Base-by-base conservation (phyloP, 2,888 invertebrate genomes). In the Deilephila porcellus region DNA sequence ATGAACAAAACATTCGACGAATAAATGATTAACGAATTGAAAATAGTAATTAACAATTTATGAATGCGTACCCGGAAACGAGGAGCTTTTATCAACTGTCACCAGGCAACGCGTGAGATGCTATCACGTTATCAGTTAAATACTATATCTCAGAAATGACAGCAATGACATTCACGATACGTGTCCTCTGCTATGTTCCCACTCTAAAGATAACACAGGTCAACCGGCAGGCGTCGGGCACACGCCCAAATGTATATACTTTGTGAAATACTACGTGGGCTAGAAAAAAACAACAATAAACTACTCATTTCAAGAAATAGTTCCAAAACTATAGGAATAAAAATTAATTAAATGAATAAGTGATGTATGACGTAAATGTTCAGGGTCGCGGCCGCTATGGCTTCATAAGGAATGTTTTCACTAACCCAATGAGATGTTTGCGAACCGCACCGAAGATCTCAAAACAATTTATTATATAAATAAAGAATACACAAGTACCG, bases 181-280 rank as follows among this genome's bases (percentile, higher is more conserved):
- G 85, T 86, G 90, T 88, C 89, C 89, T 90, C 89, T 88, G 82
- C 82, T 81, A 80, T 81, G 86, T 79, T 85, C 84, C 86, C 83
- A 82, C 86, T 87, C 91, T 91, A 92, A 91, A 92, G 92, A 92
- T 92, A 92, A 91, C 86, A 76, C 83, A 84, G 90, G 88, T 90
- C 91, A 88, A 80, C 77, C 75, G 79, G 75, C 78, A 78, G 78
- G 74, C 76, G 75, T 77, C 86, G 91, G 91, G 91, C 91, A 89
- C 88, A 78, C 88, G 87, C 90, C 91, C 91, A 92, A 91, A 84
- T 72, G 70, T 72, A 56, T 29, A 70, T 62, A 62, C 29, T 63
- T 17, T 60, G 29, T 71, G n/a, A 52, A 34, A 62, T n/a, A 52
- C 45, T 52, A 67, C 67, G 45, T 14, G 45, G 29, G 20, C 45